Conservation (phyloP, 2,113 vertebrate genomes). For the Puntigrus tetrazona region DNA sequence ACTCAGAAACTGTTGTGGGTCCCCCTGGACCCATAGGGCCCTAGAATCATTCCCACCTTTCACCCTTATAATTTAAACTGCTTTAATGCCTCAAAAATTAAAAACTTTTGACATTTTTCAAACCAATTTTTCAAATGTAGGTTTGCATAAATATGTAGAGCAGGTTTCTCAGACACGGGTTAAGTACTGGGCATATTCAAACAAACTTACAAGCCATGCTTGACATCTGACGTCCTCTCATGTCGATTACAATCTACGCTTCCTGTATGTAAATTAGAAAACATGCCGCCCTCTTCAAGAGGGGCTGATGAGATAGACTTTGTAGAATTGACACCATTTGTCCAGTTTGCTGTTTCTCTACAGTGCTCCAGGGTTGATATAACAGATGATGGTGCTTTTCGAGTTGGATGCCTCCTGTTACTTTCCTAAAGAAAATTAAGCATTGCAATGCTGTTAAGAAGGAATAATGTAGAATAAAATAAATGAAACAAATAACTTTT, state of each 20-base stretch:
- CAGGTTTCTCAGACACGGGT: not conserved
- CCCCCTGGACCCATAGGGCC: not conserved
- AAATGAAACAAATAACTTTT: not conserved
- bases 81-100: not conserved
- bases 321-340: not conserved
- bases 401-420: slow-evolving; percentile 71
- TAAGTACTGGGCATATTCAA: not conserved
- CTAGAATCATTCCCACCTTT: not conserved
- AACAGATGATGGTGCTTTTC: slow-evolving; percentile 25
- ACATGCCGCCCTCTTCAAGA: not conserved
- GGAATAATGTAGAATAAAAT: not conserved
- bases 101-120: not conserved
- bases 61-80: not conserved
- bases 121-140: not conserved
- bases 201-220: slow-evolving; percentile 58
- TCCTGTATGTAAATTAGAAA: slow-evolving; percentile 19
- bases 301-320: slow-evolving; percentile 23
- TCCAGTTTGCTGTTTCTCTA: slow-evolving; percentile 55
- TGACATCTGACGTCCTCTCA: slow-evolving; percentile 39
- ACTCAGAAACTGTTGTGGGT: not conserved
- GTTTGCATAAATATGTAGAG: not conserved
- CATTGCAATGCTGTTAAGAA: not conserved
- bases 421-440: slow-evolving; percentile 73
- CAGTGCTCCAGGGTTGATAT: slow-evolving; percentile 30
- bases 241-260: slow-evolving; percentile 4